Evolutionary conservation across 2,888 invertebrate genomes (phyloP).

Genomic region (Lithophane leautieri): DNA sequence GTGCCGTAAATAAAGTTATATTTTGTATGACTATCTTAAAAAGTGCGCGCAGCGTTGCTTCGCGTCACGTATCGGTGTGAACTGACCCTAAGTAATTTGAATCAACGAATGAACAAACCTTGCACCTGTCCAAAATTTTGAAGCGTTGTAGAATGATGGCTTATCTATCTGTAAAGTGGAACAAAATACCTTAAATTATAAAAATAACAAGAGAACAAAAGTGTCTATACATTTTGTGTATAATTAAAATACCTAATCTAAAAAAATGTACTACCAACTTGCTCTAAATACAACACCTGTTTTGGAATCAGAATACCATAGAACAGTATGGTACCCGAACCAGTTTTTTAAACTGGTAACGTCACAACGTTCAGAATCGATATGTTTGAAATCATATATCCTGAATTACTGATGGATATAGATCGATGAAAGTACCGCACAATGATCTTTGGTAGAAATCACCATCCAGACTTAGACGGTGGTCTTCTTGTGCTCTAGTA

Average conservation of each 20-base stretch:
- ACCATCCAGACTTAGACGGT: not conserved
- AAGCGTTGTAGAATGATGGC: not conserved
- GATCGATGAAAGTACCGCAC: not conserved
- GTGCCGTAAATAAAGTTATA: too few species aligned
- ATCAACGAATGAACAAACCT: not conserved
- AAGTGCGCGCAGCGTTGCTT: too few species aligned
- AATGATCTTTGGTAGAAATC: not conserved
- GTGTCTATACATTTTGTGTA: not conserved
- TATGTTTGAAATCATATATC: not conserved
- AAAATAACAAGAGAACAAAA: not conserved
- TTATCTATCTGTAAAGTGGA: not conserved
- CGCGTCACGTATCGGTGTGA: too few species aligned
- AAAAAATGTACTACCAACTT: too few species aligned
- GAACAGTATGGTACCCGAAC: too few species aligned
- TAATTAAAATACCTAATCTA: too few species aligned
- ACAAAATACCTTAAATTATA: not conserved
- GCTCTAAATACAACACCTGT: too few species aligned
- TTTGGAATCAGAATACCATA: too few species aligned
- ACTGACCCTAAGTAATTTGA: not conserved
- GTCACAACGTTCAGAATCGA: too few species aligned
- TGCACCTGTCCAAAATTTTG: not conserved
- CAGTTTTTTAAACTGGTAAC: too few species aligned
- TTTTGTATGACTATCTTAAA: too few species aligned
- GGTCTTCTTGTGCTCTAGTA: too few species aligned
- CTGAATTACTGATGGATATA: not conserved